Evolutionary conservation across 2,113 vertebrate genomes (phyloP).

Genomic region (Petrocephalus microphthalmus): DNA sequence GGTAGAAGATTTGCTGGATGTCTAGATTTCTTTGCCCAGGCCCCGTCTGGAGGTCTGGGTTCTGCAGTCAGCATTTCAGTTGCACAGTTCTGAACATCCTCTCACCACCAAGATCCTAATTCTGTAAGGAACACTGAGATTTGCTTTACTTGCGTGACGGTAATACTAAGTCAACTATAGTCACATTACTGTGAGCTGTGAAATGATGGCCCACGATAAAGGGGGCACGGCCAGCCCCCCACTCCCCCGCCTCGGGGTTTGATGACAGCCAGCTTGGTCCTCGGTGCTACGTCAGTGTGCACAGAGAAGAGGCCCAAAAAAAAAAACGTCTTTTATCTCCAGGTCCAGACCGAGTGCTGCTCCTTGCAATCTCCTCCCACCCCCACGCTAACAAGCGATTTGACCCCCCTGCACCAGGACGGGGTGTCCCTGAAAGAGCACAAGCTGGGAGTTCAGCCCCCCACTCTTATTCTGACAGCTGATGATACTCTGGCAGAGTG

Average conservation of each 20-base stretch:
- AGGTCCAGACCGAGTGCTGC: background rate
- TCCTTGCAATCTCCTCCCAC: background rate
- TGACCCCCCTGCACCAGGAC: slow-evolving; percentile 12
- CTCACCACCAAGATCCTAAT: background rate
- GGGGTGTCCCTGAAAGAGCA: background rate
- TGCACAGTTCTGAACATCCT: background rate
- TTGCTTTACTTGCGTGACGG: background rate
- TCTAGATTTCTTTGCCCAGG: background rate
- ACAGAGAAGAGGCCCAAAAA: background rate
- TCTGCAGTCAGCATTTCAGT: background rate
- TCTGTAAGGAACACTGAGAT: too few relatives aligned
- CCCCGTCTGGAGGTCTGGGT: background rate
- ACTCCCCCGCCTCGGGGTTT: background rate
- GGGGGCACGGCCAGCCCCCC: background rate
- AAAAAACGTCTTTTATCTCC: background rate
- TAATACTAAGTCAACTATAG: background rate
- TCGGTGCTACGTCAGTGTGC: background rate
- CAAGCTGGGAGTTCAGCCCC: background rate
- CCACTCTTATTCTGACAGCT: background rate
- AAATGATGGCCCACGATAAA: background rate
- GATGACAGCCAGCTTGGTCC: background rate
- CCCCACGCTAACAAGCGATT: background rate
- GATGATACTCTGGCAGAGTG: background rate
- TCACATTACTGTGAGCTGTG: background rate
- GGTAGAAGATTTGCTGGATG: background rate